Percentiles rank a stretch among this genome's conserved stretches.
These are phyloP conservation scores for Murina feae DNA, from an alignment of 2,113 vertebrate genomes.

Conservation along the genomic window DNA sequence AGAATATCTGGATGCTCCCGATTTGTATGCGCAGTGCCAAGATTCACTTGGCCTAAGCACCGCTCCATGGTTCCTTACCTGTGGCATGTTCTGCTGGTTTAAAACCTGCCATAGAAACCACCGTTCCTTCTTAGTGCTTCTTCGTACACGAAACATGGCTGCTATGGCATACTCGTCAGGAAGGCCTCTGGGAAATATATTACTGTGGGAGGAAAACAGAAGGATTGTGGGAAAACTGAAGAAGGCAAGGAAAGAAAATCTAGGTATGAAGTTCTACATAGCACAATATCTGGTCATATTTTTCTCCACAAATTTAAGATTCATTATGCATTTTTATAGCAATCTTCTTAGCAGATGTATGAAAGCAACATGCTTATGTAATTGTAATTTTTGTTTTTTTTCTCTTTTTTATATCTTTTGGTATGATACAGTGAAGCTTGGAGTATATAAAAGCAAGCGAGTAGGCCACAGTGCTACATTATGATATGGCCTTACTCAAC, in stretches of 20 bases:
- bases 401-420: background rate
- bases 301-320: background rate
- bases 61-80: constrained; percentile 81
- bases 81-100: constrained; percentile 86
- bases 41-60: background rate
- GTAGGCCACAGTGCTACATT: background rate
- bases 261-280: background rate
- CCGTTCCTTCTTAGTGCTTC: constrained; percentile 92
- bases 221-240: background rate
- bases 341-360: background rate
- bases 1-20: background rate
- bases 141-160: constrained; percentile 88
- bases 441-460: background rate
- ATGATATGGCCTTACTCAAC: background rate
- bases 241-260: background rate
- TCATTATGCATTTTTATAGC: background rate
- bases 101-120: constrained; percentile 97
- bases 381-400: background rate
- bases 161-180: constrained; percentile 90
- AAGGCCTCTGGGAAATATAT: constrained; percentile 90
- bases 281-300: background rate
- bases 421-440: background rate
- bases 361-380: background rate
- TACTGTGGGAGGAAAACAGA: constrained; percentile 75
- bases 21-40: background rate